Base-by-base conservation (phyloP, 2,113 vertebrate species). In the Trichechus manatus region DNA sequence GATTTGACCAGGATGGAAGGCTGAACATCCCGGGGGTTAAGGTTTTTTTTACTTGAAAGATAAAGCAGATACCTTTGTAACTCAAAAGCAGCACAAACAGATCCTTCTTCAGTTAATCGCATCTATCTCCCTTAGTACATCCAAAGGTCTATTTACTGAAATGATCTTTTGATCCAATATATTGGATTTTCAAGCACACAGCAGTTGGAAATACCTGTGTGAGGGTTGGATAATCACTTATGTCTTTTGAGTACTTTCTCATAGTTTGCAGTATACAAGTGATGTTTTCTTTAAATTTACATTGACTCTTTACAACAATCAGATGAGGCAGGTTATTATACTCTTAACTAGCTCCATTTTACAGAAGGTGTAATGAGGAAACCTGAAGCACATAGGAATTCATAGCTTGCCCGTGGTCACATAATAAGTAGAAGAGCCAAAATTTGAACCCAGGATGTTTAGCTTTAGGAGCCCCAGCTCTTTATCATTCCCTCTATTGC, bases 91-190 rank as follows among this genome's bases (percentile, higher is more conserved):
- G 36, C 36, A 85, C 14, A 36, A 31, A 83, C 33, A 84, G 13
- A 36, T 42, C 81, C 68, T 89, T 75, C 17, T 61, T 33, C 63
- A 70, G 9, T 50, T 14, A 11, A 44, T 79, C 80, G 85, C 42
- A 47, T 70, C 33, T 80, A 70, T 92, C 29, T 90, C 78, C 11
- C 64, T 88, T 64, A 81, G 31, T 64, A 20, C 27, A 20, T 89
- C 75, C 81, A 86, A 36, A 86, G 74, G 59, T 92, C 56, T 95
- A 31, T n/a, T 70, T 93, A 75, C 61, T 89, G 89, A 96, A 75
- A 47, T 25, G 20, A 61, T 39, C 23, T 61, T 95, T 63, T 78
- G 31, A 56, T 83, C 42, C 0, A 75, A 17, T 42, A 79, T 42
- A n/a, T 23, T 9, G 53, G 50, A 17, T 85, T 39, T 59, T 85